Evolutionary conservation across 2,888 invertebrate species (phyloP), one percentile per base, ranked within the genome.

Genomic region (Onthophagus sagittarius): DNA sequence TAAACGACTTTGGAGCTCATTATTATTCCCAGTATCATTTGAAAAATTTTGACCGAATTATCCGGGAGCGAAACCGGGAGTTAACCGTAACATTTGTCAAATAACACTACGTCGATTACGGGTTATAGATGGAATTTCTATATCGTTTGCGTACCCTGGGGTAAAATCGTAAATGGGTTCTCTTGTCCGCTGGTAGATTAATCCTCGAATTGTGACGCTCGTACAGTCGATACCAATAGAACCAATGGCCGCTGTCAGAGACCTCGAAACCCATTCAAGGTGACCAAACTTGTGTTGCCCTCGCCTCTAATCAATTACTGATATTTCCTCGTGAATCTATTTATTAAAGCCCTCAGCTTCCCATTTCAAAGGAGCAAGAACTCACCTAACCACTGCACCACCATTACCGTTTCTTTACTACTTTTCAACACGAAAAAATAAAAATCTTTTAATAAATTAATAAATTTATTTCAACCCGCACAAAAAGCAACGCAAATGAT

Each of bases 1-100:
- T 67, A 67, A 67, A 67, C 67, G 67, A 67, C 67, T 67, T n/a
- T 2, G 67, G 67, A 15, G 67, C 31, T 67, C 67, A 67, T 67
- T 67, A 31, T 67, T 67, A 67, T 67, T 67, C 67, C 23, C 67
- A n/a, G 15, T 67, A 11, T 11, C 14, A 15, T 31, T 31, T 67
- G 31, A 67, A 67, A 53, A 53, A 53, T 53, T 53, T 53, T 11
- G 39, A 7, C 11, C 39, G 11, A 11, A 53, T 53, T 53, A 53
- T 53, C 39, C 6, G 39, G 9, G 1, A 53, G 39, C 39, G 39
- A 53, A 11, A 53, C 9, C 39, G 5, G 9, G 39, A 53, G 39
- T 53, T 53, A 53, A 7, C 33, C 7, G 33, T 33, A 33, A 53
- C 39, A 53, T 53, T 53, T 9, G 39, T 53, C 39, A 53, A 53